Evolutionary conservation across 2,797 vertebrate species (phyloP).

Genomic region (Coregonus ussuriensis): DNA sequence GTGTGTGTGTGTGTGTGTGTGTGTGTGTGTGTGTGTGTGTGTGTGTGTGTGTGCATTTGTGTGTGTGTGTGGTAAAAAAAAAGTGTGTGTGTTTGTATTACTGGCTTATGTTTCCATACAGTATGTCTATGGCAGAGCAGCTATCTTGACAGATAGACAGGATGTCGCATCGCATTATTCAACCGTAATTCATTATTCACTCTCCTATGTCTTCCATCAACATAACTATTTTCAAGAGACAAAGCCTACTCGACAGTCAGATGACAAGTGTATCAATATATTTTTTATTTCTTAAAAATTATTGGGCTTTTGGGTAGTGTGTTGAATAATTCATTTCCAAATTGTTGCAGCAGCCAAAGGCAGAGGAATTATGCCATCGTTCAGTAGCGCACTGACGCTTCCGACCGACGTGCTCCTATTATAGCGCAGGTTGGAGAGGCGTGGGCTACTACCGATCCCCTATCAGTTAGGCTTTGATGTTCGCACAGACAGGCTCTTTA

Average conservation of each 20-base stretch:
- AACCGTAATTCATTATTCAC: background rate
- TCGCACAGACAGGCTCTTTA: background rate
- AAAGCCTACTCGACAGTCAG: background rate
- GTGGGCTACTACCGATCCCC: background rate
- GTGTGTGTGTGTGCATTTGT: too few species aligned
- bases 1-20: too few species aligned
- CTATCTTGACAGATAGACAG: background rate
- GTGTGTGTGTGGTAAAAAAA: too few species aligned
- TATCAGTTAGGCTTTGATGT: conserved; percentile 5
- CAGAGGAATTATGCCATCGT: background rate
- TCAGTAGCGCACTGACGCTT: conserved; percentile 1
- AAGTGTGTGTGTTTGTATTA: background rate
- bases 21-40: too few species aligned
- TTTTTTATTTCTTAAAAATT: background rate
- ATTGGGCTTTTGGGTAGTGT: background rate
- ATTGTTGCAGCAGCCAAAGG: background rate
- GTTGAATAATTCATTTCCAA: background rate
- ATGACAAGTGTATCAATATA: background rate
- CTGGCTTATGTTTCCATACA: background rate
- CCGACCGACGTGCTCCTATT: background rate
- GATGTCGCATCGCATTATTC: conserved; percentile 9
- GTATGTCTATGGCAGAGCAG: background rate
- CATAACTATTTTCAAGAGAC: conserved; percentile 2
- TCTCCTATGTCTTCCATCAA: background rate
- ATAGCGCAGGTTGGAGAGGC: conserved; percentile 5